Base-by-base conservation (phyloP, 1,140 invertebrate species). In the Camponotus pennsylvanicus region DNA sequence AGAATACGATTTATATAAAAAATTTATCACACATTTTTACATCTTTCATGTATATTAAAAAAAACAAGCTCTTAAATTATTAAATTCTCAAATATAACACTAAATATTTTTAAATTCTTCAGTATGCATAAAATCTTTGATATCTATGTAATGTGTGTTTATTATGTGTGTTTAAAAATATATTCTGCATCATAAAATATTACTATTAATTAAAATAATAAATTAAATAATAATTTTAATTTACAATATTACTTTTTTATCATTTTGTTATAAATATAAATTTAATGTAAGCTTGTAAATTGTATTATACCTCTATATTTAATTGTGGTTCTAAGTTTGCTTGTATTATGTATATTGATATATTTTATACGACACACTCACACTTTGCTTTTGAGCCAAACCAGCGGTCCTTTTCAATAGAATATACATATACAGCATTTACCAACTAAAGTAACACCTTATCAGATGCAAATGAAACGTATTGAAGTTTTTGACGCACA, bases 401-500 rank as follows among this genome's bases (percentile, higher is more conserved):
- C 15, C 3, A 18, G 15, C 13, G 13, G 66, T 18, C 6, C 27
- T 55, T 70, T 27, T 76, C 21, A 55, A 32, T 18, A 6, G 9
- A 71, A 66, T 40, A 4, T 27, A 42, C 21, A 21, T 21, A 21
- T 57, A 59, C 21, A 66, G 45, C 32, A 55, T 52, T 66, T 49
- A 57, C 11, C 3, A 37, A 42, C 8, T 75, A 40, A 37, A 37
- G 18, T 11, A 71, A 71, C 49, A 71, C 18, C 27, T 71, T 71
- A 45, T 27, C 40, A 5, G 15, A 73, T n/a, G 27, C 55, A 52
- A 52, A 76, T n/a, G 8, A 8, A 13, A 52, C 8, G 21, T 78
- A 78, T 57, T 42, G 49, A 70, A 80, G 71, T 80, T 71, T 82
- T 71, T 18, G 27, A 13, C 13, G 4, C 34, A 42, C 7, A 15